phyloP scores from a whole-genome alignment of 2,113 vertebrate genomes.

The Bolborhynchus lineola region DNA sequence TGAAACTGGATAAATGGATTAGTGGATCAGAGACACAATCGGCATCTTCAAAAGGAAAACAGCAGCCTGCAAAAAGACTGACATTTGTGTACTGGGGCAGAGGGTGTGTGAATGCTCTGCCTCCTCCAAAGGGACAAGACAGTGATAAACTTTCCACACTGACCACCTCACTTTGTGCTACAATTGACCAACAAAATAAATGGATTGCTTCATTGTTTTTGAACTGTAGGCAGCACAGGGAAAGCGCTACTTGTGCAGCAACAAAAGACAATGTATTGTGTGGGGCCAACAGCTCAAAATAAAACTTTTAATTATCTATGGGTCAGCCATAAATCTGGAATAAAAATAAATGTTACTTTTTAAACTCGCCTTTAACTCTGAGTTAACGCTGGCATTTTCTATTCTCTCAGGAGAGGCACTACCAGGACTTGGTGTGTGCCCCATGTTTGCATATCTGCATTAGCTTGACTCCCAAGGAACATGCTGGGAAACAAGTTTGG shows the following conservation, averaged over 20 bases:
- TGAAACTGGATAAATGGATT: slow-evolving; percentile 87
- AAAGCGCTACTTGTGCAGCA: slow-evolving; percentile 72
- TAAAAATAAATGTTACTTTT: slow-evolving; percentile 66
- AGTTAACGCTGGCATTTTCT: not conserved
- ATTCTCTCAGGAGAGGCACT: slow-evolving; percentile 4
- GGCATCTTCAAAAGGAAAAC: slow-evolving; percentile 80
- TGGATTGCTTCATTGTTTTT: slow-evolving; percentile 84
- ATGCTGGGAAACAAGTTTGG: not conserved
- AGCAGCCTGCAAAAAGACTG: slow-evolving; percentile 73
- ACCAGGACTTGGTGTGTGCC: not conserved
- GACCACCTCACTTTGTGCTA: slow-evolving; percentile 76
- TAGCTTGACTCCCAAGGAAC: not conserved
- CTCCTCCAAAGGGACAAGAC: slow-evolving; percentile 83
- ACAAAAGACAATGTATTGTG: slow-evolving; percentile 81
- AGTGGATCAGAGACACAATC: slow-evolving; percentile 80
- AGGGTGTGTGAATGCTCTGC: slow-evolving; percentile 79
- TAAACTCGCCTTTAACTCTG: slow-evolving; percentile 48
- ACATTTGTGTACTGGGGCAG: slow-evolving; percentile 77
- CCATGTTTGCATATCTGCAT: not conserved
- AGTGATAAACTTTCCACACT: slow-evolving; percentile 88
- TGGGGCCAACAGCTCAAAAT: slow-evolving; percentile 74
- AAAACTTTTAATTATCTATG: slow-evolving; percentile 83
- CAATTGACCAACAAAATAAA: slow-evolving; percentile 84
- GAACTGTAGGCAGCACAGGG: slow-evolving; percentile 77
- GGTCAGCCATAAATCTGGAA: slow-evolving; percentile 78